These are phyloP conservation scores for Chloromyia formosa DNA, from an alignment of 2,888 invertebrate genomes.

Conservation along the genomic window DNA sequence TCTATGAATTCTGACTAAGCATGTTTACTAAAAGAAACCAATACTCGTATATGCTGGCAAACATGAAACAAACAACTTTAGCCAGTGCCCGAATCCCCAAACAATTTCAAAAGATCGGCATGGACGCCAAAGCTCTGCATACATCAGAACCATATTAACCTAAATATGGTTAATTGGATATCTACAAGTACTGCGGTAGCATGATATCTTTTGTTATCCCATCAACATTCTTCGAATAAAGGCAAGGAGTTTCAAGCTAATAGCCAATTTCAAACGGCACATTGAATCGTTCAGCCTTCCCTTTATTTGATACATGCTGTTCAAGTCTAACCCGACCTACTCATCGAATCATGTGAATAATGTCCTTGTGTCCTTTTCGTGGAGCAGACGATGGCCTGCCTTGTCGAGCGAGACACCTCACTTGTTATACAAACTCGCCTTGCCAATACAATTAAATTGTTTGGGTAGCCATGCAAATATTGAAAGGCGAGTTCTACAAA, in stretches of 20 bases:
- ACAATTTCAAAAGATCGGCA: too few species aligned
- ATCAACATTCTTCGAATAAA: slow-evolving; percentile 4
- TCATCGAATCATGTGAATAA: slow-evolving; percentile 4
- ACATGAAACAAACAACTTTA: too few species aligned
- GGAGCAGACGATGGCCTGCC: not conserved
- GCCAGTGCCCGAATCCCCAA: too few species aligned
- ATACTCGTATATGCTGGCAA: too few species aligned
- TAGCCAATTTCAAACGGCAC: slow-evolving; percentile 11
- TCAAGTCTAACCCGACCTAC: slow-evolving; percentile 7
- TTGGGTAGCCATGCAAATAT: slow-evolving; percentile 36
- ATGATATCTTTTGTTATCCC: not conserved
- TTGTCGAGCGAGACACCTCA: slow-evolving; percentile 1
- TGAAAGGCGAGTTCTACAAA: slow-evolving; percentile 36
- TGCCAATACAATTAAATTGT: slow-evolving; percentile 30
- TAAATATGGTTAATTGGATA: slow-evolving; percentile 38
- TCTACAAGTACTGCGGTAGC: not conserved
- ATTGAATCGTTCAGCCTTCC: not conserved
- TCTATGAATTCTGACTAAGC: too few species aligned
- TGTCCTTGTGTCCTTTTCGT: not conserved
- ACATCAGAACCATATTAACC: slow-evolving; percentile 4
- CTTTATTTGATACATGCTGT: not conserved
- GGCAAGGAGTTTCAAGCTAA: slow-evolving; percentile 17
- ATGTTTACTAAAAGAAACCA: too few species aligned
- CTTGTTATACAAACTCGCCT: slow-evolving; percentile 8
- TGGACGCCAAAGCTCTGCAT: too few species aligned